Percentiles rank a stretch among this genome's conserved stretches.
phyloP scores from a whole-genome alignment of 1,140 invertebrate genomes.

The Cepaea nemoralis region DNA sequence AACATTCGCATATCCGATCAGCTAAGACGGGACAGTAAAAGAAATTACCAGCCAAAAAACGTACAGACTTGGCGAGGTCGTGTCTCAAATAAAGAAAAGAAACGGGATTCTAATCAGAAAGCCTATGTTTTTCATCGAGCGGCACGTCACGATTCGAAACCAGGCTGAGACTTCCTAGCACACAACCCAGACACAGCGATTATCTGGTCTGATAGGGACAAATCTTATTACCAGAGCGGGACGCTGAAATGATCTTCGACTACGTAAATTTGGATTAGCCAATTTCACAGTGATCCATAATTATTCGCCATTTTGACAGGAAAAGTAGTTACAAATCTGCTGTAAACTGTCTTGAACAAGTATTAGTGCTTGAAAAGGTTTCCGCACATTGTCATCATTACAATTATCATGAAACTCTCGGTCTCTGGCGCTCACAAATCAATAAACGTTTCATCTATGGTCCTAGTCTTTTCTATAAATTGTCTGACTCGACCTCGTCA shows the following conservation, averaged over 20 bases:
- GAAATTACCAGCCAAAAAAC: neutral
- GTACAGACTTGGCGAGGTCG: neutral
- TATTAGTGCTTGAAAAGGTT: neutral
- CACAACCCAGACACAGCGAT: neutral
- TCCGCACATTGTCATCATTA: too few species aligned
- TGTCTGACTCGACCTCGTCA: too few species aligned
- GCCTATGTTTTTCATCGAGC: neutral
- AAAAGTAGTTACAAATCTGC: neutral
- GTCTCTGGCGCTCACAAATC: too few species aligned
- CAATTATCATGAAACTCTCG: too few species aligned
- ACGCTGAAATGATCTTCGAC: neutral
- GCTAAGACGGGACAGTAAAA: neutral
- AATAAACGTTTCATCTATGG: too few species aligned
- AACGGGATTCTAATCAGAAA: slow-evolving; percentile 1
- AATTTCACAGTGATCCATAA: neutral
- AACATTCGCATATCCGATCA: slow-evolving; percentile 3
- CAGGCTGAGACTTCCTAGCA: neutral
- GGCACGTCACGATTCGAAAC: neutral
- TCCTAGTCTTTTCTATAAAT: too few species aligned
- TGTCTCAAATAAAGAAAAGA: neutral
- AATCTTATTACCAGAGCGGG: neutral
- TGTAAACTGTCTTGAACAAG: neutral
- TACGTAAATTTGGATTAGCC: neutral
- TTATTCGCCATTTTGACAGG: neutral
- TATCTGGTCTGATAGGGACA: neutral